phyloP scores from a whole-genome alignment of 2,888 invertebrate species.

The Lutraria lutraria region DNA sequence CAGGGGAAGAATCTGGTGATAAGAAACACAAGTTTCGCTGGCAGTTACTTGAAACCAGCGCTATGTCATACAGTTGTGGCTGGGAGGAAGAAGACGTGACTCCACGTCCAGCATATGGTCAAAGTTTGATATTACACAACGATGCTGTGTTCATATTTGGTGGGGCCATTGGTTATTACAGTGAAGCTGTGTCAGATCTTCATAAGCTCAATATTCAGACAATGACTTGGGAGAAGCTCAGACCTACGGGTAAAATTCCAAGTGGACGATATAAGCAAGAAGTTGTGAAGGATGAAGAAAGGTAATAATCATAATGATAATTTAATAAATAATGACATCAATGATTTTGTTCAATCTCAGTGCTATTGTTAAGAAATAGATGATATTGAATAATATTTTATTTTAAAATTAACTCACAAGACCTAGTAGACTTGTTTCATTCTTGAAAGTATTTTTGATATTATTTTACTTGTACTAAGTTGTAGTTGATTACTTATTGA shows the following conservation, averaged over 20 bases:
- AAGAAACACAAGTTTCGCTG: conserved; percentile 87
- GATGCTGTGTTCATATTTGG: conserved; percentile 94
- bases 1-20: conserved; percentile 46
- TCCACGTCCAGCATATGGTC: conserved; percentile 95
- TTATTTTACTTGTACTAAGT: too few relatives aligned
- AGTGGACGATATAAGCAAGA: conserved; percentile 76
- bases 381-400: too few relatives aligned
- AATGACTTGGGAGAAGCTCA: conserved; percentile 90
- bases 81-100: conserved; percentile 79
- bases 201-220: conserved; percentile 93
- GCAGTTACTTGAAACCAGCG: conserved; percentile 73
- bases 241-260: conserved; percentile 67
- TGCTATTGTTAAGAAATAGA: too few relatives aligned
- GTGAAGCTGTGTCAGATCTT: conserved; percentile 92
- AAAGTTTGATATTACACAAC: conserved; percentile 86
- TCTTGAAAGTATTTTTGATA: too few relatives aligned
- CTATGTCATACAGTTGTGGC: conserved; percentile 66
- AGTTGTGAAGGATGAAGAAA: conserved; percentile 64
- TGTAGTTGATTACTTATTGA: too few relatives aligned
- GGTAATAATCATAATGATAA: conserved; percentile 45
- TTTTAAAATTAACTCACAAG: too few relatives aligned
- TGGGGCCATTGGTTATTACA: conserved; percentile 95
- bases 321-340: too few relatives aligned
- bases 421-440: too few relatives aligned
- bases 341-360: too few relatives aligned